phyloP scores from a whole-genome alignment of 2,113 vertebrate genomes.

The Taxidea taxus region DNA sequence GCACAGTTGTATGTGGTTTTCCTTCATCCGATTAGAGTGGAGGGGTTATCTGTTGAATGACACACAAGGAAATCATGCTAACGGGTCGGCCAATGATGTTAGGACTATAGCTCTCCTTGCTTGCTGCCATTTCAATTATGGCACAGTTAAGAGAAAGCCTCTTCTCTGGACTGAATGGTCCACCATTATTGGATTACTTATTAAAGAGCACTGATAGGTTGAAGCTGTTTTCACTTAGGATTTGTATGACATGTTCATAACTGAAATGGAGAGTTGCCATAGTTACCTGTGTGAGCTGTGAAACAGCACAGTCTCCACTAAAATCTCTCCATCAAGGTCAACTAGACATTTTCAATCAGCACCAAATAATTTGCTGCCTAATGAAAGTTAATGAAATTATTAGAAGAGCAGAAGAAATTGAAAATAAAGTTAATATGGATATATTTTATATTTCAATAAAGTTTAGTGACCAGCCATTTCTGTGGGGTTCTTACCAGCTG shows the following conservation, averaged over 20 bases:
- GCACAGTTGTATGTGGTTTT: neutral
- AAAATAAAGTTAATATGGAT: constrained; percentile 32
- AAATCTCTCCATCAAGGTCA: constrained; percentile 80
- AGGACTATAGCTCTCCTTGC: neutral
- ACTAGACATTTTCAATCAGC: constrained; percentile 74
- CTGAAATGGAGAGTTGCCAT: constrained; percentile 81
- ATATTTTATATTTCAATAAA: neutral
- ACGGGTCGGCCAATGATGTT: neutral
- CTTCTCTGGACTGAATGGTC: constrained; percentile 63
- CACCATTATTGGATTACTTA: constrained; percentile 75
- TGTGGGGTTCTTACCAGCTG: constrained; percentile 73
- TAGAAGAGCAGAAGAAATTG: neutral
- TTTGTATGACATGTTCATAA: constrained; percentile 78
- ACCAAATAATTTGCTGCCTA: constrained; percentile 72
- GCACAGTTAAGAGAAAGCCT: constrained; percentile 71
- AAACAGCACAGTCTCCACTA: constrained; percentile 72
- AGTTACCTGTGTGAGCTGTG: constrained; percentile 80
- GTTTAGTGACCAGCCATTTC: constrained; percentile 65
- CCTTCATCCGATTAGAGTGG: neutral
- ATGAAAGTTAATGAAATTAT: constrained; percentile 67
- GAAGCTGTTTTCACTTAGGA: constrained; percentile 82
- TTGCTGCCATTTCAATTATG: constrained; percentile 35
- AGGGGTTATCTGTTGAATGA: neutral
- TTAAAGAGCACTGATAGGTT: constrained; percentile 74
- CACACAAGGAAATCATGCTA: neutral